These are phyloP conservation scores for Cliona cf. orientalis DNA, from an alignment of 37 sponge, comb jelly and placozoan genomes.

Conservation along the genomic window DNA sequence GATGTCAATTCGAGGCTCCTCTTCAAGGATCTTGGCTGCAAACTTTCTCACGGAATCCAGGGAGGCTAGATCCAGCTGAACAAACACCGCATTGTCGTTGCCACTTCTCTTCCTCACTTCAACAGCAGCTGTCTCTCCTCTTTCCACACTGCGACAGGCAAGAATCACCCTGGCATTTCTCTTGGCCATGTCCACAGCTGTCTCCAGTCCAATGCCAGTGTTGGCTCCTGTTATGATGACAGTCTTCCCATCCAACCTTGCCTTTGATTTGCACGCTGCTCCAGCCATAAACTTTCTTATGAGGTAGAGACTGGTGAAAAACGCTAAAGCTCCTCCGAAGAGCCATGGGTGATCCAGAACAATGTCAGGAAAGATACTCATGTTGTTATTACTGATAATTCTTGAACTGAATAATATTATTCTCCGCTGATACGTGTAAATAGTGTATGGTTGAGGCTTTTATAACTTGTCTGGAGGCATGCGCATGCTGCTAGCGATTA, in stretches of 20 bases:
- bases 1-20: constrained; percentile 63
- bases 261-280: constrained; percentile 56
- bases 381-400: too few relatives aligned
- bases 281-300: constrained; percentile 29
- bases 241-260: constrained; percentile 74
- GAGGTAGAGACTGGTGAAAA: neutral
- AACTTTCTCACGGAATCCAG: constrained; percentile 77
- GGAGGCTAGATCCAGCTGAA: constrained; percentile 78
- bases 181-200: constrained; percentile 80
- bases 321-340: neutral
- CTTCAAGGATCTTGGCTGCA: constrained; percentile 51
- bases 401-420: too few relatives aligned
- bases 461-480: too few relatives aligned
- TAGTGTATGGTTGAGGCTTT: too few relatives aligned
- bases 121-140: constrained; percentile 61
- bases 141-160: constrained; percentile 76
- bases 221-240: constrained; percentile 91
- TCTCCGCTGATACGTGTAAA: too few relatives aligned
- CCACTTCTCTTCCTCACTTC: constrained; percentile 49
- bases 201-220: constrained; percentile 82
- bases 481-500: too few relatives aligned
- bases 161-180: constrained; percentile 82
- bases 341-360: too few relatives aligned
- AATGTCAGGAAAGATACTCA: too few relatives aligned
- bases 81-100: constrained; percentile 39